Conservation (phyloP, 2,888 invertebrate genomes). For the Ellobium chinense region DNA sequence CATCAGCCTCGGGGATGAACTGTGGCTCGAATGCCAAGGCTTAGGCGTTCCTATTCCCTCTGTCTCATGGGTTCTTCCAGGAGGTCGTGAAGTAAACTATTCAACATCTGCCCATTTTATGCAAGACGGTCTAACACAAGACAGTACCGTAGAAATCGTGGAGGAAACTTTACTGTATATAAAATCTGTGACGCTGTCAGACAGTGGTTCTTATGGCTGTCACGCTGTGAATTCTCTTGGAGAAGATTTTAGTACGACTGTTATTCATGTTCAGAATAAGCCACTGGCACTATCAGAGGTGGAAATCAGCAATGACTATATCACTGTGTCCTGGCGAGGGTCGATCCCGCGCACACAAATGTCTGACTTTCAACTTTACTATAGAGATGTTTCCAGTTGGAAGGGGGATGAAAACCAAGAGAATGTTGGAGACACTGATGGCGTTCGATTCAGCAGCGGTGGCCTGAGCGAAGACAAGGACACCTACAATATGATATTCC, state of each 20-base stretch:
- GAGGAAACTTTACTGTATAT: constrained; percentile 58
- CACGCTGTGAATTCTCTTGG: constrained; percentile 76
- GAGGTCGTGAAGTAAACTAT: constrained; percentile 63
- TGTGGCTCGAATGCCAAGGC: constrained; percentile 78
- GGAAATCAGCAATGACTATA: constrained; percentile 75
- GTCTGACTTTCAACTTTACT: constrained; percentile 66
- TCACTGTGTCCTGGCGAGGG: constrained; percentile 79
- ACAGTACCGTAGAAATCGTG: constrained; percentile 57
- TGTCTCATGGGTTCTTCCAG: constrained; percentile 78
- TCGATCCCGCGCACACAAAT: constrained; percentile 65
- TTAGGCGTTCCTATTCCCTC: constrained; percentile 79
- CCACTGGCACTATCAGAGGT: constrained; percentile 76
- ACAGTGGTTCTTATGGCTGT: constrained; percentile 79
- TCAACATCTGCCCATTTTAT: not conserved
- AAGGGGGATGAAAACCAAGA: too few relatives aligned
- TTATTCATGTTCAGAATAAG: constrained; percentile 76
- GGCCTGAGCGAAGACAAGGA: not conserved
- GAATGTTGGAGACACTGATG: not conserved
- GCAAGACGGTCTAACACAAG: not conserved
- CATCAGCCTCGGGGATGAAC: constrained; percentile 74
- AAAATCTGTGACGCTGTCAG: constrained; percentile 57
- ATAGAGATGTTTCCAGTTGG: constrained; percentile 29
- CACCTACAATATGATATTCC: constrained; percentile 47
- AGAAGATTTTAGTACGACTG: constrained; percentile 67
- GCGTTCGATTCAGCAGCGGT: not conserved